A percentile compares a stretch with the other conserved stretches of the same genome.
Conservation (phyloP, 2,113 vertebrate species). For the Capreolus pygargus region DNA sequence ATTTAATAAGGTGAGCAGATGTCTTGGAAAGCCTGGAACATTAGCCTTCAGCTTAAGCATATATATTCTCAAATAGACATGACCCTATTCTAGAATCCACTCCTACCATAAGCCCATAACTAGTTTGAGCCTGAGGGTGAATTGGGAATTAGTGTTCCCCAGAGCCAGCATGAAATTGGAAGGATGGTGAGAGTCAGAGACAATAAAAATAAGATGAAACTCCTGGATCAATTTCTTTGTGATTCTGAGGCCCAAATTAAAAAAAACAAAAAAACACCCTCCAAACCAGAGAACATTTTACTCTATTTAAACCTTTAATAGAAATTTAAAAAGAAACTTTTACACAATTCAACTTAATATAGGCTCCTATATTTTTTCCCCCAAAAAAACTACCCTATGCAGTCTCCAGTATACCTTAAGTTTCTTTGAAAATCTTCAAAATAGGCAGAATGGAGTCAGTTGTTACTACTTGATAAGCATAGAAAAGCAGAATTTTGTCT, state of each 20-base stretch:
- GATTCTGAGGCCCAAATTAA: not conserved
- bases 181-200: not conserved
- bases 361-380: not conserved
- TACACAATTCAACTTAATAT: not conserved
- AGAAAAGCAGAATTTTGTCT: not conserved
- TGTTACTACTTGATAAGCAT: not conserved
- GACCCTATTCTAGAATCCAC: not conserved
- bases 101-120: not conserved
- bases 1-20: constrained; percentile 52
- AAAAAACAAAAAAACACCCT: not conserved
- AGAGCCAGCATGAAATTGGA: not conserved
- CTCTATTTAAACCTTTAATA: not conserved
- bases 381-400: not conserved
- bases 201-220: not conserved
- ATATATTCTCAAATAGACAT: not conserved
- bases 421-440: not conserved
- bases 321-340: not conserved
- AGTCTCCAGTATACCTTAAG: not conserved
- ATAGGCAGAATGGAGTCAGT: not conserved
- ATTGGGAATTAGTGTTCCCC: not conserved
- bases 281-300: not conserved
- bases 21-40: not conserved
- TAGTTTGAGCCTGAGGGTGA: not conserved
- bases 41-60: not conserved
- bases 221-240: not conserved